Conservation (phyloP, 1,140 invertebrate species). For the Harpegnathos saltator region DNA sequence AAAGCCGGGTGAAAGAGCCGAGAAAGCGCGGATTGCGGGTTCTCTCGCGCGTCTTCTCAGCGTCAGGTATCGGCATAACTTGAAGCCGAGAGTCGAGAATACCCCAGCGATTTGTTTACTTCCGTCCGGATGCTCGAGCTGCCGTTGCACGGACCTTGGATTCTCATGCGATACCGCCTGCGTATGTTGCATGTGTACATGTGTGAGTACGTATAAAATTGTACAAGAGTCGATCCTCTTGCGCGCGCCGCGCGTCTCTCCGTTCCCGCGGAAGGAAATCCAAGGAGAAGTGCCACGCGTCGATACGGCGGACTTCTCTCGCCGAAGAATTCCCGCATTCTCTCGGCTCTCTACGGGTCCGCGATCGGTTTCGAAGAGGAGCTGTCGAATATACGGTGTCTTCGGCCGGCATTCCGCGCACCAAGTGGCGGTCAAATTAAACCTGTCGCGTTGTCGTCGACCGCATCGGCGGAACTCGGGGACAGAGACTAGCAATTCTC, state of each 20-base stretch:
- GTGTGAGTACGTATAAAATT: slow-evolving; percentile 31
- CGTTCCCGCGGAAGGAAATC: slow-evolving; percentile 20
- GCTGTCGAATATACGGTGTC: slow-evolving; percentile 60
- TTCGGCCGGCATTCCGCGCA: slow-evolving; percentile 65
- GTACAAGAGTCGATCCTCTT: slow-evolving; percentile 3
- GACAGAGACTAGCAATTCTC: slow-evolving; percentile 51
- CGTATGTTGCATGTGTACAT: too few species aligned
- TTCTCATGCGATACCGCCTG: neutral
- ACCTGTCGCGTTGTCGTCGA: slow-evolving; percentile 52
- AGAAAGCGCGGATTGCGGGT: slow-evolving; percentile 63
- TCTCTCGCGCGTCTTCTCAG: too few species aligned
- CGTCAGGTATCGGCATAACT: slow-evolving; percentile 69
- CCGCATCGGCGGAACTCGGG: neutral
- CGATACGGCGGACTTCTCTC: slow-evolving; percentile 8
- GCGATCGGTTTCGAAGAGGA: slow-evolving; percentile 12
- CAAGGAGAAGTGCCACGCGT: neutral
- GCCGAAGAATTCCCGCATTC: slow-evolving; percentile 66
- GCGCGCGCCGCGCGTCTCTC: slow-evolving; percentile 2
- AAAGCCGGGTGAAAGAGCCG: slow-evolving; percentile 66
- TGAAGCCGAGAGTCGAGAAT: slow-evolving; percentile 53
- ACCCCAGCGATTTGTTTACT: slow-evolving; percentile 62
- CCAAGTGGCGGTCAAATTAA: slow-evolving; percentile 74
- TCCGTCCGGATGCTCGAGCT: slow-evolving; percentile 45
- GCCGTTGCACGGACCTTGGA: neutral
- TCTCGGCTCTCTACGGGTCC: slow-evolving; percentile 35